Percentiles rank a stretch among this genome's conserved stretches.
Evolutionary conservation across 2,797 vertebrate genomes (phyloP).

Genomic region (Tokudaia tokunoshimensis): DNA sequence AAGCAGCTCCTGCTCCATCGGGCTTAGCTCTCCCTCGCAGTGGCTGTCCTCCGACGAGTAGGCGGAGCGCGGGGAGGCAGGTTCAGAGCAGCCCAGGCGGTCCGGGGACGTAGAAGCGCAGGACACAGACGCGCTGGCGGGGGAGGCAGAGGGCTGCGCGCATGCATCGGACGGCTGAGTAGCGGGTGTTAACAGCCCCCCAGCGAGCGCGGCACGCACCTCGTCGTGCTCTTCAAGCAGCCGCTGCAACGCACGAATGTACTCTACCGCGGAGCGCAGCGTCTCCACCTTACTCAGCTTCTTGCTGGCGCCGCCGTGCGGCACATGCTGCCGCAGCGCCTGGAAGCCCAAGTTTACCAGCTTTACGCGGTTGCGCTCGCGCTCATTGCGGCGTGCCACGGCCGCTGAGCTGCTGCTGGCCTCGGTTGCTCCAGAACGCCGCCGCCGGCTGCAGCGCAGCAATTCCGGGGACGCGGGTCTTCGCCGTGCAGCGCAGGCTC

Average conservation of each 20-base stretch:
- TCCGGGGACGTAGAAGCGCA: conserved; percentile 93
- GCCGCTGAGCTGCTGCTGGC: conserved; percentile 90
- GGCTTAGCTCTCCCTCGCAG: conserved; percentile 95
- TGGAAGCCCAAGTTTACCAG: conserved; percentile 98
- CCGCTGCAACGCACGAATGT: conserved; percentile 96
- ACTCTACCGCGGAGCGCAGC: conserved; percentile 96
- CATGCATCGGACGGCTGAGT: conserved; percentile 87
- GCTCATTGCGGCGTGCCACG: conserved; percentile 95
- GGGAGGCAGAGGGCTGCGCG: conserved; percentile 90
- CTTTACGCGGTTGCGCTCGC: conserved; percentile 97
- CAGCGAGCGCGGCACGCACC: conserved; percentile 91
- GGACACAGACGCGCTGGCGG: conserved; percentile 91
- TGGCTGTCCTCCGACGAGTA: conserved; percentile 95
- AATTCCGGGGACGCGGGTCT: conserved; percentile 93
- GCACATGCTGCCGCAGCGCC: conserved; percentile 96
- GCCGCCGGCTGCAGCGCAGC: conserved; percentile 91
- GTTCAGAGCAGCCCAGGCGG: conserved; percentile 93
- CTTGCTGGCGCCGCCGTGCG: conserved; percentile 96
- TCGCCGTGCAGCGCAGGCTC: conserved; percentile 38
- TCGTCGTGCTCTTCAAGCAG: conserved; percentile 95
- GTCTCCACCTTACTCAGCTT: conserved; percentile 99
- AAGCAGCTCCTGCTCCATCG: conserved; percentile 94
- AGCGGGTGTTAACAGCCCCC: conserved; percentile 90
- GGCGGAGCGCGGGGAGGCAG: conserved; percentile 93
- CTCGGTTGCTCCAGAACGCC: conserved; percentile 74